Evolutionary conservation across 2,113 vertebrate genomes (phyloP), one percentile per base, ranked within the genome.

Genomic region (Canis aureus): DNA sequence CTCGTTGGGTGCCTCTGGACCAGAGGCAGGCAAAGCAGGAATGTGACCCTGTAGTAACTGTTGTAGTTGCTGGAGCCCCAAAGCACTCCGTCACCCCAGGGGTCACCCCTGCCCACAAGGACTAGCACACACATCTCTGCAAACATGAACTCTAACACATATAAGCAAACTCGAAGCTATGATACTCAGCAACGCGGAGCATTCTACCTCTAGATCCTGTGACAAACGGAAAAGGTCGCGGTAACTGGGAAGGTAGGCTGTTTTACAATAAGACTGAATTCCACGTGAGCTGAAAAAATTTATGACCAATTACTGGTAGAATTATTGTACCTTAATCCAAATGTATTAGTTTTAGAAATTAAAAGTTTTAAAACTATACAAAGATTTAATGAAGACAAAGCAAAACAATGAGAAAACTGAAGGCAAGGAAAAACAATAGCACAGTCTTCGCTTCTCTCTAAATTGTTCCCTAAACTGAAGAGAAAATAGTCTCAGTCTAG

Each of bases 251-350:
- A 95, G 51, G 27, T 53, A 71, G 80, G 49, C 32, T 92, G 19
- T 93, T 85, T 96, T 62, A 91, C 3, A 91, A 8, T 90, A 94
- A 96, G 95, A 96, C 2, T 76, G 19, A 97, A 91, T 89, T 95
- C 38, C 53, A 67, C 32, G 35, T 62, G 29, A 96, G 29, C 22
- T 91, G 11, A 76, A 95, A 97, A 94, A 97, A 55, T 38, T 79
- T 23, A 80, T 4, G 11, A 74, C 29, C 73, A 83, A 88, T 87
- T 95, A 84, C 64, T 79, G n/a, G 25, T 69, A 95, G 23, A 6
- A 80, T 81, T 92, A 86, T 74, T 94, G 92, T 78, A 94, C 16
- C 49, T 94, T 85, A 93, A 91, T 82, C 38, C 51, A 97, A 95
- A 89, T 78, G 20, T 71, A 95, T 57, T 62, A 74, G 51, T 57